These are phyloP conservation scores for Pseudotriccus pelzelni DNA, from an alignment of 2,797 vertebrate genomes.

Conservation along the genomic window DNA sequence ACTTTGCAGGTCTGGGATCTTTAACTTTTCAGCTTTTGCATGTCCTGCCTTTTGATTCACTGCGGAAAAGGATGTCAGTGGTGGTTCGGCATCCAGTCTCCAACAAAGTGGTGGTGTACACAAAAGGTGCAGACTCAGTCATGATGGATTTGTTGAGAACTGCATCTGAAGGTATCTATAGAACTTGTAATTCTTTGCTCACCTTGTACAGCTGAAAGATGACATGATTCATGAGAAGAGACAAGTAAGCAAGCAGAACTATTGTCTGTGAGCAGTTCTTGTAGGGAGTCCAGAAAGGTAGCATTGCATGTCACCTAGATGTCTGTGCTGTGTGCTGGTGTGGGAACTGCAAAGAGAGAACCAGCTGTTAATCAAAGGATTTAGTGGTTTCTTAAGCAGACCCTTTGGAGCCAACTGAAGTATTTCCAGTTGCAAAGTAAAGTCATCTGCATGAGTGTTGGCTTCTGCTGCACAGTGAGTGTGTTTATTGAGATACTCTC, in stretches of 20 bases:
- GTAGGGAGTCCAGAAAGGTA: neutral
- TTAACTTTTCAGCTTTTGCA: slow-evolving; percentile 87
- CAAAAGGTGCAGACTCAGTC: slow-evolving; percentile 91
- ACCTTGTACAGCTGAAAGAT: neutral
- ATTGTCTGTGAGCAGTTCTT: neutral
- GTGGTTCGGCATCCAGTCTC: slow-evolving; percentile 91
- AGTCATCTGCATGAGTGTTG: neutral
- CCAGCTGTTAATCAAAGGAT: neutral
- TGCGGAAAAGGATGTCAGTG: slow-evolving; percentile 93
- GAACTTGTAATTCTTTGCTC: neutral
- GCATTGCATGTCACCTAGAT: neutral
- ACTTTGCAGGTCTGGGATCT: slow-evolving; percentile 82
- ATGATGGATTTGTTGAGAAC: slow-evolving; percentile 86
- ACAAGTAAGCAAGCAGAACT: neutral
- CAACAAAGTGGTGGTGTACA: slow-evolving; percentile 87
- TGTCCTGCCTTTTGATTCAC: slow-evolving; percentile 90
- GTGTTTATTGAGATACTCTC: neutral
- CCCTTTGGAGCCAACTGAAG: neutral
- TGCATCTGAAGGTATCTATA: slow-evolving; percentile 65
- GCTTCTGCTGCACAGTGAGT: neutral
- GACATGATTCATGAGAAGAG: neutral
- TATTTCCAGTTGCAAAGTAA: neutral
- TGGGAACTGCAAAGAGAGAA: neutral
- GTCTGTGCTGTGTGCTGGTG: neutral
- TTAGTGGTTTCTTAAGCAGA: neutral